Conservation (phyloP, 1,140 invertebrate species). For the Orchestia grillus region DNA sequence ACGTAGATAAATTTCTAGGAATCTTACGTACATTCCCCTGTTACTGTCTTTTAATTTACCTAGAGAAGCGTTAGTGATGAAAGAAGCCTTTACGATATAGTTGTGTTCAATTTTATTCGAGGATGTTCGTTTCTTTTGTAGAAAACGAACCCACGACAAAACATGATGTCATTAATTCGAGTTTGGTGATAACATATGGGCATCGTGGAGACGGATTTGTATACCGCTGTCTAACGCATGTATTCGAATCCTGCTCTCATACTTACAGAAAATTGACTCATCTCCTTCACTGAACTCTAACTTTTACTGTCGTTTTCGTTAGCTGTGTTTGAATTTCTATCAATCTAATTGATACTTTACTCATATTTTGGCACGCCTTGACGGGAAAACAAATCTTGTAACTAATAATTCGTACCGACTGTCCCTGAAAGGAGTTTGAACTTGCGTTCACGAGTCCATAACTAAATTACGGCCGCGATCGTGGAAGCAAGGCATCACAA, state of each 20-base stretch:
- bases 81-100: background rate
- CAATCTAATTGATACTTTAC: background rate
- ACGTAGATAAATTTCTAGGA: background rate
- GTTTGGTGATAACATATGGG: background rate
- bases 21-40: background rate
- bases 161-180: background rate
- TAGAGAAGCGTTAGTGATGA: background rate
- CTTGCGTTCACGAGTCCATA: background rate
- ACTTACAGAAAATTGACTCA: background rate
- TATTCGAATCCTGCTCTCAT: no score
- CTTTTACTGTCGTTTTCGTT: background rate
- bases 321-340: background rate
- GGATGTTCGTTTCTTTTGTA: background rate
- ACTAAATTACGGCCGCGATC: no score
- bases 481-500: background rate
- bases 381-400: background rate
- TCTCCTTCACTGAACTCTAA: background rate
- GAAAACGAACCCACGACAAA: background rate
- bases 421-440: background rate
- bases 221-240: no score
- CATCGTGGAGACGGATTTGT: background rate
- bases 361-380: background rate
- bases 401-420: background rate
- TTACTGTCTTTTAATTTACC: background rate
- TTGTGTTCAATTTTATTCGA: background rate